Evolutionary conservation across 2,888 invertebrate species (phyloP), one percentile per base, ranked within the genome.

Genomic region (Microchrysa polita): DNA sequence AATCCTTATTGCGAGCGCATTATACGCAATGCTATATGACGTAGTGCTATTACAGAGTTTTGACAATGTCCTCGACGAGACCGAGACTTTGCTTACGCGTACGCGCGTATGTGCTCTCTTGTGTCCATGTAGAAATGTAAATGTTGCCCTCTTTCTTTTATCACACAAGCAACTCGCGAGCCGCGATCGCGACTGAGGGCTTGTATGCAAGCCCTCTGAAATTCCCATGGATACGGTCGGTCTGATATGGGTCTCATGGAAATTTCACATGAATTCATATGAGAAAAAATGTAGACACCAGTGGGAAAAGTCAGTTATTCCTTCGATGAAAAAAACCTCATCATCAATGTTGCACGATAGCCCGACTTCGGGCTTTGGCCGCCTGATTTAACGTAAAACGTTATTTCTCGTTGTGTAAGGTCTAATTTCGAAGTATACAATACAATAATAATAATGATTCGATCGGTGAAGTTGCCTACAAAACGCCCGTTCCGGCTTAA

Each of bases 151-250:
- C 27, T 7, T 52, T 16, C 52, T 52, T 52, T n/a, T 60, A 20
- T 23, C 27, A 27, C 61, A 42, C 61, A 61, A 61, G 61, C 16
- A 61, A 40, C 61, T 61, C 61, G 22, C 65, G 44, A 65, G 65
- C 18, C 69, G 57, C 57, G 69, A 44, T 67, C 53, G 34, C 53
- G 22, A 18, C 40, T 22, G 40, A 27, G 55, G 20, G 18, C 22
- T 20, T 40, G 55, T 55, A 57, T 55, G 69, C 69, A n/a, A n/a
- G 69, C 55, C 55, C 55, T 55, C 57, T 40, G 18, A 72, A 72
- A 72, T 72, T 72, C 72, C 72, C 72, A 72, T 72, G 72, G 59
- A 72, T 22, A 44, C 44, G 69, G 57, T 57, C 57, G 12, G 42
- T 42, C n/a, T 48, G 60, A 12, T 16, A 18, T n/a, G 42, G 34